Conservation (phyloP, 1,140 invertebrate species). For the Polypedilum vanderplanki region DNA sequence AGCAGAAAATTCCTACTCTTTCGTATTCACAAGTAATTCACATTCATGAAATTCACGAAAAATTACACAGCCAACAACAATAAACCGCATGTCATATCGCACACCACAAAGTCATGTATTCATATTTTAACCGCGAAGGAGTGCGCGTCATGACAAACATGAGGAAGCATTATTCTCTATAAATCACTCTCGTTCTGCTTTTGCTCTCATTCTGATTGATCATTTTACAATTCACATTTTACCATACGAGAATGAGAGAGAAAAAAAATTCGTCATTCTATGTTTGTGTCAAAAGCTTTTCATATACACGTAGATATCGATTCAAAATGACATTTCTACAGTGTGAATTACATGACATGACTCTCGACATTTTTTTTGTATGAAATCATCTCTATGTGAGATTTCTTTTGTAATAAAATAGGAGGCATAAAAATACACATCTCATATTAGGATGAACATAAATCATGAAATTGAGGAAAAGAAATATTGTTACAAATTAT, state of each 20-base stretch:
- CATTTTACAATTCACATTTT: constrained; percentile 20
- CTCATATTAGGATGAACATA: constrained; percentile 24
- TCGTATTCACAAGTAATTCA: no score
- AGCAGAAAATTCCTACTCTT: no score
- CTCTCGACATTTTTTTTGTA: neutral
- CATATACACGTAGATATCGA: constrained; percentile 26
- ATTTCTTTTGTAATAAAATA: neutral
- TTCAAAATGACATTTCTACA: neutral
- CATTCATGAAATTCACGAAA: no score
- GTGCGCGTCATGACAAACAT: neutral
- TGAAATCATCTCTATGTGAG: neutral
- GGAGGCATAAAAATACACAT: neutral
- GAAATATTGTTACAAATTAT: constrained; percentile 18
- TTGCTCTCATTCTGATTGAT: constrained; percentile 5
- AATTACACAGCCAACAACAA: no score
- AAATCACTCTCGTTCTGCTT: neutral
- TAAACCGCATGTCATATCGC: no score
- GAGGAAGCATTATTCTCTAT: neutral
- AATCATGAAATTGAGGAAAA: neutral
- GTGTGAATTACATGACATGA: constrained; percentile 21
- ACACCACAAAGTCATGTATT: neutral
- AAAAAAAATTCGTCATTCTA: constrained; percentile 9
- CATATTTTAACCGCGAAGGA: neutral
- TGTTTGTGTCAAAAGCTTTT: constrained; percentile 5
- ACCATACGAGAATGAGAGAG: neutral